Evolutionary conservation across 2,113 vertebrate genomes (phyloP).

Genomic region (Hypanus sabinus): DNA sequence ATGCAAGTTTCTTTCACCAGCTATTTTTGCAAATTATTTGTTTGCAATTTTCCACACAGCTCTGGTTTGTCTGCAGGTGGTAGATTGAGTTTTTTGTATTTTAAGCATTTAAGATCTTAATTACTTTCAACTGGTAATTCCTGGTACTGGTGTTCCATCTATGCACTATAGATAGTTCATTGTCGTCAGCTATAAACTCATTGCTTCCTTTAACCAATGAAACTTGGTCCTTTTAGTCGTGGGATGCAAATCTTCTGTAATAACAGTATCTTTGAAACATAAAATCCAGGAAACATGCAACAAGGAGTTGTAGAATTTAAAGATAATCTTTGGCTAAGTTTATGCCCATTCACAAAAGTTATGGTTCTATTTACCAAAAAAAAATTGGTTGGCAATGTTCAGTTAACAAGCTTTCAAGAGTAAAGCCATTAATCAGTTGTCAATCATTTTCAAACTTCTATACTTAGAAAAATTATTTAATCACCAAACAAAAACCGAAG

Average conservation of each 20-base stretch:
- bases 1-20: background rate
- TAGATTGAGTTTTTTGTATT: background rate
- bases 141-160: background rate
- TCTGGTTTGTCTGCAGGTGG: background rate
- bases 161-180: background rate
- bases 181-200: background rate
- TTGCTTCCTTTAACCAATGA: background rate
- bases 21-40: background rate
- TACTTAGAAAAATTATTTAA: background rate
- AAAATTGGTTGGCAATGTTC: background rate
- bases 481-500: background rate
- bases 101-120: background rate
- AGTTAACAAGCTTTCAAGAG: background rate
- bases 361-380: background rate
- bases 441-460: too few species aligned
- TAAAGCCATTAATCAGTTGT: background rate
- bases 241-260: background rate
- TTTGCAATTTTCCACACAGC: background rate
- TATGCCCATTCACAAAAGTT: background rate
- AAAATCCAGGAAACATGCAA: background rate
- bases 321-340: background rate
- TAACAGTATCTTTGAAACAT: background rate
- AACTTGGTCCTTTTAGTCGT: background rate
- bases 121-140: background rate
- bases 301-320: background rate